Conservation (phyloP, 2,113 vertebrate genomes). For the Callocephalon fimbriatum region DNA sequence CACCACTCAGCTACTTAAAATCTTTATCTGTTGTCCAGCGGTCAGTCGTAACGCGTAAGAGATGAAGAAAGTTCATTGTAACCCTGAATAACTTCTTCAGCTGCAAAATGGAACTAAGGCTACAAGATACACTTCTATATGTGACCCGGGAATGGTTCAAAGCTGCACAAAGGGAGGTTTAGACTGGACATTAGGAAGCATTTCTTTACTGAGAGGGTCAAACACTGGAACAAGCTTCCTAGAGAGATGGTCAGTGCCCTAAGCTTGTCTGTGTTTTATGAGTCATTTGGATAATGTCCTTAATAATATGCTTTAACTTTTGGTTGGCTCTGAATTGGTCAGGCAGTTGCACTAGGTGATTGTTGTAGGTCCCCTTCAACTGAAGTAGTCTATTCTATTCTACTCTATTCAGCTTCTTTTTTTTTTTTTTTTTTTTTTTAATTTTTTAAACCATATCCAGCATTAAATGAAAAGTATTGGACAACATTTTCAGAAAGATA, state of each 20-base stretch:
- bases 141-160: background rate
- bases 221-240: background rate
- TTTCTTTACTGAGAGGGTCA: background rate
- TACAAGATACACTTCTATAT: too few species aligned
- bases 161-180: background rate
- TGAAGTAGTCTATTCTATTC: background rate
- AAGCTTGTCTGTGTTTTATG: background rate
- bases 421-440: too few species aligned
- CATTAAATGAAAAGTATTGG: background rate
- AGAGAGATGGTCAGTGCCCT: background rate
- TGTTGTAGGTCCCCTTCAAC: background rate
- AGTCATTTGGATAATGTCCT: background rate
- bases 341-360: background rate
- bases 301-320: background rate
- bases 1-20: background rate
- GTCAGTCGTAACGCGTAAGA: accelerated
- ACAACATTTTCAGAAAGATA: background rate
- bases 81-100: too few species aligned
- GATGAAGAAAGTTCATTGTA: background rate
- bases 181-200: background rate
- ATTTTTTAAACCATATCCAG: background rate
- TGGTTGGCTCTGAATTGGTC: background rate
- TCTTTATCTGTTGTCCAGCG: background rate
- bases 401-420: background rate
- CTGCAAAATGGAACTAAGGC: too few species aligned